Evolutionary conservation across 2,797 vertebrate species (phyloP).

Genomic region (Scarus forsteni): DNA sequence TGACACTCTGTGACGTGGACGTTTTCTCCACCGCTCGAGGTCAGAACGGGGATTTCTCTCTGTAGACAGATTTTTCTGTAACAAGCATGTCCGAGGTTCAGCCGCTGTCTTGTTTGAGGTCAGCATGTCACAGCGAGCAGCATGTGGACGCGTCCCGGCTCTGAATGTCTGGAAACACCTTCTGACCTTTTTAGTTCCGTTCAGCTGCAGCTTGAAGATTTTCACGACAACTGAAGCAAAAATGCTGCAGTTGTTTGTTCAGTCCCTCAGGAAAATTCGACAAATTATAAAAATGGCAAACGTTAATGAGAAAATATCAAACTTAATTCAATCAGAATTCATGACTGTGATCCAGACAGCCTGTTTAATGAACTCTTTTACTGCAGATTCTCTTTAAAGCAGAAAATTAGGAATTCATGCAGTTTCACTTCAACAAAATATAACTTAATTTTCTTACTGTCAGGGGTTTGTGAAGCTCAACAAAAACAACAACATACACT

Average conservation of each 20-base stretch:
- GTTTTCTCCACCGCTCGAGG: background rate
- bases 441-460: background rate
- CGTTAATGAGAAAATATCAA: constrained; percentile 37
- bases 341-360: constrained; percentile 4
- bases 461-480: background rate
- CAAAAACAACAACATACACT: too few relatives aligned
- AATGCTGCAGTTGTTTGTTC: background rate
- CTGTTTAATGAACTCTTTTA: constrained; percentile 5
- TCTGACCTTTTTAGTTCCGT: constrained; percentile 24
- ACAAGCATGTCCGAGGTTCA: constrained; percentile 5
- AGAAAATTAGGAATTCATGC: background rate
- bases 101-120: background rate
- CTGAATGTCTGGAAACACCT: constrained; percentile 18
- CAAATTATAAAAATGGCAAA: constrained; percentile 3
- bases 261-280: background rate
- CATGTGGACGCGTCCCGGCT: background rate
- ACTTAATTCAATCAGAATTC: constrained; percentile 2
- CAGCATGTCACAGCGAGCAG: background rate
- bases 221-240: constrained; percentile 5
- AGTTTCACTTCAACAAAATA: background rate
- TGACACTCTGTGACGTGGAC: too few relatives aligned
- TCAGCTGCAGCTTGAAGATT: background rate
- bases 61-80: background rate
- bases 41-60: background rate
- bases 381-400: background rate